phyloP scores from a whole-genome alignment of 2,888 invertebrate species.

The Drosophila neonasuta region DNA sequence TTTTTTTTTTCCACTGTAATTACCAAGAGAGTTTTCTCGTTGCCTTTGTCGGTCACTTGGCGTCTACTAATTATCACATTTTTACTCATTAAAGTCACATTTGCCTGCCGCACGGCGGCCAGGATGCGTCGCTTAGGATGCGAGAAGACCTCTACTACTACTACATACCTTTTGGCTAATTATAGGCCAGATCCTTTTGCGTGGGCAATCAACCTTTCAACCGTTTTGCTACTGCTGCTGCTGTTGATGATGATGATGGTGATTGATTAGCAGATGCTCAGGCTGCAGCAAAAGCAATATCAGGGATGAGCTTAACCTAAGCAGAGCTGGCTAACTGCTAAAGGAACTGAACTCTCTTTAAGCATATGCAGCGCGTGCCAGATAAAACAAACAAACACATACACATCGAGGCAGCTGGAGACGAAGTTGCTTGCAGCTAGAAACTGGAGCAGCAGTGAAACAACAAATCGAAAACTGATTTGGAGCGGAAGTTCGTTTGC shows the following conservation, averaged over 20 bases:
- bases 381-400: slow-evolving; percentile 25
- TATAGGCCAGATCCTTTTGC: slow-evolving; percentile 45
- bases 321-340: slow-evolving; percentile 24
- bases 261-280: slow-evolving; percentile 59
- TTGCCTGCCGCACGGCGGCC: slow-evolving; percentile 37
- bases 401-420: slow-evolving; percentile 33
- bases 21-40: slow-evolving; percentile 40
- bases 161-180: slow-evolving; percentile 39
- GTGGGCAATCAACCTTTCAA: slow-evolving; percentile 71
- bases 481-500: slow-evolving; percentile 81
- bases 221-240: slow-evolving; percentile 54
- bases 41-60: slow-evolving; percentile 69
- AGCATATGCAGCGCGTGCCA: slow-evolving; percentile 64
- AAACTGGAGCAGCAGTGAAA: slow-evolving; percentile 38
- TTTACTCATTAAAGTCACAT: slow-evolving; percentile 78
- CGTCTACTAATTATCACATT: slow-evolving; percentile 75
- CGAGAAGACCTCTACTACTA: slow-evolving; percentile 1
- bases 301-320: slow-evolving; percentile 6
- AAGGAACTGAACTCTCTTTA: slow-evolving; percentile 25
- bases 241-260: slow-evolving; percentile 58
- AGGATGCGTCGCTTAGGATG: slow-evolving; percentile 26
- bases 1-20: slow-evolving; percentile 49
- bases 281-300: background rate
- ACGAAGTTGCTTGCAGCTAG: background rate
- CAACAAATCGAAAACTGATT: slow-evolving; percentile 76